phyloP scores from a whole-genome alignment of 2,113 vertebrate species.

The Plecotus auritus region DNA sequence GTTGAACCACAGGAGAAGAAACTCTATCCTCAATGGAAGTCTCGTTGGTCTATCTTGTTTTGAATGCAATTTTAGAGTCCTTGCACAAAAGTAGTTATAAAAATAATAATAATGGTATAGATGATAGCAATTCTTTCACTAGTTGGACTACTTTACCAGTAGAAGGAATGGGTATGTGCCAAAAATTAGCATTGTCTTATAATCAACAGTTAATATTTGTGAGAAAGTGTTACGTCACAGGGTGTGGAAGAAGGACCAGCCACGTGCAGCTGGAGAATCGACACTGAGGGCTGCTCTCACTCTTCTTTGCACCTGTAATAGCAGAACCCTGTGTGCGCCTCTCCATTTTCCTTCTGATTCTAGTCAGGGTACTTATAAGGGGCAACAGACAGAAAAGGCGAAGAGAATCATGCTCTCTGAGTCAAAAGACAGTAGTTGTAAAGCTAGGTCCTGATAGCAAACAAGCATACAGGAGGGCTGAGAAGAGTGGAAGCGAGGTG shows the following conservation, averaged over 20 bases:
- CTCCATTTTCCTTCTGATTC: not conserved
- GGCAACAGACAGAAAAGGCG: not conserved
- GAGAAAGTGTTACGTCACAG: not conserved
- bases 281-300: not conserved
- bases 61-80: not conserved
- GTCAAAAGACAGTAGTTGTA: not conserved
- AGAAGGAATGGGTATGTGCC: not conserved
- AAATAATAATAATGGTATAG: not conserved
- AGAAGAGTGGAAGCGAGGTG: not conserved
- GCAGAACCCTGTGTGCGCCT: not conserved
- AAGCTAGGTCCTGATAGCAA: not conserved
- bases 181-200: not conserved
- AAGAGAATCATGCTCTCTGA: not conserved
- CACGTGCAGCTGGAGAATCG: accelerated
- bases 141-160: not conserved
- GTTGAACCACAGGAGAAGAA: not conserved
- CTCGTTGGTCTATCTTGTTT: not conserved
- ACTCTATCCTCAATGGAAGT: not conserved
- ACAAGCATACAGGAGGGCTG: not conserved
- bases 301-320: not conserved
- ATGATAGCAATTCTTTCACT: not conserved
- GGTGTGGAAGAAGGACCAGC: not conserved
- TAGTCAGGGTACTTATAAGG: not conserved
- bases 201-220: not conserved
- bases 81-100: not conserved